phyloP scores from a whole-genome alignment of 1,140 invertebrate species.

The Brachionus paranguensis region DNA sequence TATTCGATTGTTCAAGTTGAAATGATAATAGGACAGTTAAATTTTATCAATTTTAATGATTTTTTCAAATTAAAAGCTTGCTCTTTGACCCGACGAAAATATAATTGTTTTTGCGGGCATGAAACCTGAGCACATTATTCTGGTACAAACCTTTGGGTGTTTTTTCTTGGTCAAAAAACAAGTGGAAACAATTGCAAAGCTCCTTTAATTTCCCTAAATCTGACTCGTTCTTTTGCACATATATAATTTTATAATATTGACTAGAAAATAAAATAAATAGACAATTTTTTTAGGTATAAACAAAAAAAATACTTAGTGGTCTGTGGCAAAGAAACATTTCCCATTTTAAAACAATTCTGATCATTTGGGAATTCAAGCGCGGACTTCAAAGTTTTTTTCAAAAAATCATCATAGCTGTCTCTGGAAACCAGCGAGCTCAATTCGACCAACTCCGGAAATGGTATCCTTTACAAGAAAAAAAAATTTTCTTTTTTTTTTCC shows the following conservation, averaged over 20 bases:
- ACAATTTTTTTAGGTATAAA: background rate
- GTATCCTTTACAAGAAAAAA: background rate
- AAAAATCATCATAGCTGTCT: slow-evolving; percentile 5
- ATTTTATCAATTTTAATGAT: background rate
- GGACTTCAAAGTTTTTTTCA: background rate
- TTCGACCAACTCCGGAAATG: background rate
- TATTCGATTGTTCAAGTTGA: background rate
- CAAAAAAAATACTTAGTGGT: background rate
- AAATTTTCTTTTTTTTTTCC: background rate
- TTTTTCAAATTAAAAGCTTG: background rate
- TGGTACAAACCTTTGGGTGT: slow-evolving; percentile 45
- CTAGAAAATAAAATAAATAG: slow-evolving; percentile 40
- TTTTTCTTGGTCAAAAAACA: slow-evolving; percentile 43
- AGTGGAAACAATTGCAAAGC: slow-evolving; percentile 46
- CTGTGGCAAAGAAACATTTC: background rate
- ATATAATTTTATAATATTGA: slow-evolving; percentile 43
- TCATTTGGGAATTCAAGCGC: background rate
- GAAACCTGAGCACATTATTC: slow-evolving; percentile 38
- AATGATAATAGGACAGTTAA: background rate
- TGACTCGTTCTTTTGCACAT: slow-evolving; percentile 42
- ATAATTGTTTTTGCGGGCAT: background rate
- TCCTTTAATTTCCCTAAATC: slow-evolving; percentile 42
- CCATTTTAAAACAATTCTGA: background rate
- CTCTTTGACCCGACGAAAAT: slow-evolving; percentile 16
- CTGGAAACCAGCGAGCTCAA: background rate